Conservation (phyloP, 1,140 invertebrate species). For the Cephus cinctus region DNA sequence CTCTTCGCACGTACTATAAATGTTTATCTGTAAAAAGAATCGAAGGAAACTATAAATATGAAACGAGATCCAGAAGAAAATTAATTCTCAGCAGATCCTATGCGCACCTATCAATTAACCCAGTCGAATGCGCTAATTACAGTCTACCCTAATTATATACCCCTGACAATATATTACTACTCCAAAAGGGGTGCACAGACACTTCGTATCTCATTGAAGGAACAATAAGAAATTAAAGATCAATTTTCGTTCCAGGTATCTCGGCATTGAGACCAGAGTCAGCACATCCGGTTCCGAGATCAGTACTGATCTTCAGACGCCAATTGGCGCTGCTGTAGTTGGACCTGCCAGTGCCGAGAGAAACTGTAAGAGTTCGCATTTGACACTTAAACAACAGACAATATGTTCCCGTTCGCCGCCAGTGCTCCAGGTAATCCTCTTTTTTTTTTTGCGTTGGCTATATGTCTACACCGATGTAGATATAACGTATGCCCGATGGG, state of each 20-base stretch:
- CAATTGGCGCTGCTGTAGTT: constrained; percentile 44
- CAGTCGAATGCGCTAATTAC: too few species aligned
- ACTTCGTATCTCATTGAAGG: too few species aligned
- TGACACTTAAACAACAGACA: constrained; percentile 50
- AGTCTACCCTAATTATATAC: too few species aligned
- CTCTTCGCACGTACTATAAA: too few species aligned
- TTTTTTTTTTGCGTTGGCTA: not conserved
- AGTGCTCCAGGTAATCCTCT: constrained; percentile 47
- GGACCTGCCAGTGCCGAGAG: constrained; percentile 52
- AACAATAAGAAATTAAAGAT: too few species aligned
- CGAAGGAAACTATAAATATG: too few species aligned
- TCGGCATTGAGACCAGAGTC: constrained; percentile 46
- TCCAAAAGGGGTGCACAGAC: too few species aligned
- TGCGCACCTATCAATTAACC: too few species aligned
- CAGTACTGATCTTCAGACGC: constrained; percentile 27
- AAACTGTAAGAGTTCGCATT: constrained; percentile 50
- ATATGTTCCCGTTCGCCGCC: constrained; percentile 52
- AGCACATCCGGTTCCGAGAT: constrained; percentile 28
- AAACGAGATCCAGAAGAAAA: too few species aligned
- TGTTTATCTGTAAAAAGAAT: too few species aligned
- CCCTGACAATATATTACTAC: too few species aligned
- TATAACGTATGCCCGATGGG: constrained; percentile 1
- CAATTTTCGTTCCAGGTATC: constrained; percentile 51
- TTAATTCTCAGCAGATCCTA: too few species aligned
- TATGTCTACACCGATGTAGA: constrained; percentile 4